Evolutionary conservation across 2,888 invertebrate genomes (phyloP), one percentile per base, ranked within the genome.

Genomic region (Brachycybe producta): DNA sequence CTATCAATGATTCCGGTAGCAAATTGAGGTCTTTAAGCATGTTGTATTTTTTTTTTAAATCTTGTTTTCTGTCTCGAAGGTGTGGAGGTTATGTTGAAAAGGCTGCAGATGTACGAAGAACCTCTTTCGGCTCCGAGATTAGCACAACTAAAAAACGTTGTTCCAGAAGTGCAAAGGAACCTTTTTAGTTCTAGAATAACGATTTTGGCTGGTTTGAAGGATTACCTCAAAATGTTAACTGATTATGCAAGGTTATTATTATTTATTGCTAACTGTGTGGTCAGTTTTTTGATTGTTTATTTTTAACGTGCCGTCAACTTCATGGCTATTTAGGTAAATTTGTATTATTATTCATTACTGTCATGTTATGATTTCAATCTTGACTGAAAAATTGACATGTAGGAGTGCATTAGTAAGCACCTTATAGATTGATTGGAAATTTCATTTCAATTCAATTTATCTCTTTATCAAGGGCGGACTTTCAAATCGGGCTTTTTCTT

Each of bases 71-170:
- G 17, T 28, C 28, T 8, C 26, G 30, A 17, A 48, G 24, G 39
- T 24, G 30, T 39, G 27, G 51, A 54, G 43, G 23, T 61, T 27
- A 63, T 66, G 19, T 36, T 63, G 35, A 50, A 52, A 15, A 53
- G 63, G 11, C 52, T 67, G 39, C 46, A 55, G 24, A 55, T 57
- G 32, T 82, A 81, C 57, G 81, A 82, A 58, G 66, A 69, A 46
- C 77, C 78, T 1, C 62, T 74, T 52, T 63, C 70, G 1, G 73
- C 80, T 1, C 82, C 83, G 0, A 54, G 64, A 1, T 61, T 79
- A 17, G 63, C 64, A 28, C 62, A 68, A 21, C 64, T 67, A 32
- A 67, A 69, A 17, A 67, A 73, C 4, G 61, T 70, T 5, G 61
- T 75, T 1, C 70, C 70, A 3, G 62, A 64, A 51, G 61, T 74